These are phyloP conservation scores for Limnephilus rhombicus DNA, from an alignment of 2,888 invertebrate species.

Conservation along the genomic window DNA sequence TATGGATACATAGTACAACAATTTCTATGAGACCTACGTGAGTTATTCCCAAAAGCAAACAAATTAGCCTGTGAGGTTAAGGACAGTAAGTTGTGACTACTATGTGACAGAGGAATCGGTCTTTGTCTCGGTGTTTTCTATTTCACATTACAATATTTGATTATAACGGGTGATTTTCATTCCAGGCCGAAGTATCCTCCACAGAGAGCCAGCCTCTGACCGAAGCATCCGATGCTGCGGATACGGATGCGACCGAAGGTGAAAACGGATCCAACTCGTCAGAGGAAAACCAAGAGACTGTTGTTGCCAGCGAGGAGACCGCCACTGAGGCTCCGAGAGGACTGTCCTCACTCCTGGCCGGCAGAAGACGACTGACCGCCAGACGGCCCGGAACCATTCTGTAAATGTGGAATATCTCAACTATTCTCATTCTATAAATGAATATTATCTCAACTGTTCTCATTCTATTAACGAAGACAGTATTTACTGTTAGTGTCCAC, in stretches of 20 bases:
- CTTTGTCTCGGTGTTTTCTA: no score
- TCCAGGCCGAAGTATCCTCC: conserved; percentile 14
- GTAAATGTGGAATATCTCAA: conserved; percentile 66
- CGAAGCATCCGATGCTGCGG: conserved; percentile 14
- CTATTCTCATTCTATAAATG: not conserved
- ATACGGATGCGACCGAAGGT: not conserved
- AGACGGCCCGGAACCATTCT: conserved; percentile 78
- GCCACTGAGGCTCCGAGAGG: conserved; percentile 80
- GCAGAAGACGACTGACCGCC: conserved; percentile 82
- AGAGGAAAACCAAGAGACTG: conserved; percentile 63
- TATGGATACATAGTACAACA: no score
- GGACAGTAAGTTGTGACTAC: no score
- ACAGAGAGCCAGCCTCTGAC: conserved; percentile 20
- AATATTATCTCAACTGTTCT: not conserved
- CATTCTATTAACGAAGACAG: not conserved
- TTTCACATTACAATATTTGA: no score
- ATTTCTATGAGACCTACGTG: no score
- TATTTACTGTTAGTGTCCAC: not conserved
- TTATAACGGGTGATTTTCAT: not conserved
- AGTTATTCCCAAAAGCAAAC: no score
- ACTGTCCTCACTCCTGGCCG: conserved; percentile 82
- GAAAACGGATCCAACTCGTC: conserved; percentile 8
- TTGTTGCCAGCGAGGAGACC: conserved; percentile 74
- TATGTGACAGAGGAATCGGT: no score
- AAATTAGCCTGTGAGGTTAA: no score